phyloP scores from a whole-genome alignment of 2,113 vertebrate species.

The Microcebus murinus region DNA sequence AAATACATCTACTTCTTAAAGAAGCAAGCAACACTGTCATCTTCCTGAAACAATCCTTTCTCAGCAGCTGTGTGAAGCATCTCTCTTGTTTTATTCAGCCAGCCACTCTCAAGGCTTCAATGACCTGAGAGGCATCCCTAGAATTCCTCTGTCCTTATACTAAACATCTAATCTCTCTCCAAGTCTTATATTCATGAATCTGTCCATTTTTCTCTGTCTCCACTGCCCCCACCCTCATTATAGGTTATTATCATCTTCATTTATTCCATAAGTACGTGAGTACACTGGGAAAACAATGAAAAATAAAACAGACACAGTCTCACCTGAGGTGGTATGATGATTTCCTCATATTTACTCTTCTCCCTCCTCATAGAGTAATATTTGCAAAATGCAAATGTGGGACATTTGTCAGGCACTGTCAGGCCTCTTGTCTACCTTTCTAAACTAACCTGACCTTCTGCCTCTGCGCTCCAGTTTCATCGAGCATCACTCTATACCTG shows the following conservation, averaged over 20 bases:
- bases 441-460: background rate
- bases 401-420: background rate
- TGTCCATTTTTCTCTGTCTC: background rate
- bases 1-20: slow-evolving; percentile 1
- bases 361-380: background rate
- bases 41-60: background rate
- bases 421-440: background rate
- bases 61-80: background rate
- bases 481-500: background rate
- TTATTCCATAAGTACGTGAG: background rate
- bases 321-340: background rate
- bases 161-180: background rate
- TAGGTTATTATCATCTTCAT: background rate
- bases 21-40: background rate
- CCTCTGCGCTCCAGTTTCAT: background rate
- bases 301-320: background rate
- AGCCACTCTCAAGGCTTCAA: background rate
- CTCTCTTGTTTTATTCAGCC: background rate
- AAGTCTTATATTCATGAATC: background rate
- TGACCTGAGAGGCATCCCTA: background rate
- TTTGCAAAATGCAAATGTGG: slow-evolving; percentile 11
- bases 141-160: background rate
- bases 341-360: background rate
- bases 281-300: background rate
- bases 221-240: background rate